A percentile compares a stretch with the other conserved stretches of the same genome.
phyloP scores from a whole-genome alignment of 2,113 vertebrate species.

The Plecotus auritus region DNA sequence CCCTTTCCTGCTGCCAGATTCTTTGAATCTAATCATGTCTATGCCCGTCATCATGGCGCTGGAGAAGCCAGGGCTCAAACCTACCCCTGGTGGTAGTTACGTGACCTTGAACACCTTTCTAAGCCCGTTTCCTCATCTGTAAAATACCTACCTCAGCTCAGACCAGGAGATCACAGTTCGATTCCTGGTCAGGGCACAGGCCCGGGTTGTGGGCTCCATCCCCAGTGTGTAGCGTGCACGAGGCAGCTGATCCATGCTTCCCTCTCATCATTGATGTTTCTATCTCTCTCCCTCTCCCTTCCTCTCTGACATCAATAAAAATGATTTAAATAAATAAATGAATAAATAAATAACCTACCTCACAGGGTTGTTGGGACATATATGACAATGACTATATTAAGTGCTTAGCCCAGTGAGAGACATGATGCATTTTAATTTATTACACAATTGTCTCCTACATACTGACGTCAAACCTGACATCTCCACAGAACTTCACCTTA shows the following conservation, averaged over 20 bases:
- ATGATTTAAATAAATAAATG: too few species aligned
- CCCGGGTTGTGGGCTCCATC: too few species aligned
- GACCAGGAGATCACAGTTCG: too few species aligned
- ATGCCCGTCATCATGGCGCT: background rate
- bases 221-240: too few species aligned
- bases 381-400: background rate
- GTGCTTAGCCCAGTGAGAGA: background rate
- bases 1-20: background rate
- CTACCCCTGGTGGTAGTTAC: background rate
- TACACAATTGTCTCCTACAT: background rate
- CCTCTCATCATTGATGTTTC: too few species aligned
- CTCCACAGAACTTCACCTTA: background rate
- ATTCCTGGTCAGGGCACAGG: too few species aligned
- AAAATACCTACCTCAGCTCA: background rate
- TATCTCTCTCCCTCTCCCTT: too few species aligned
- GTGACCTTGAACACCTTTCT: background rate
- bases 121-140: constrained; percentile 26
- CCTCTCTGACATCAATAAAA: too few species aligned
- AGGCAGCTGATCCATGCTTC: too few species aligned
- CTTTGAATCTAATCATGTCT: background rate
- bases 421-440: constrained; percentile 21
- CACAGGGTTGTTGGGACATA: background rate
- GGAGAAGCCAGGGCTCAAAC: background rate
- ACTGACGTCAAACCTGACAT: background rate
- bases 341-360: background rate